phyloP scores from a whole-genome alignment of 2,888 invertebrate species.

The Diaphora mendica region DNA sequence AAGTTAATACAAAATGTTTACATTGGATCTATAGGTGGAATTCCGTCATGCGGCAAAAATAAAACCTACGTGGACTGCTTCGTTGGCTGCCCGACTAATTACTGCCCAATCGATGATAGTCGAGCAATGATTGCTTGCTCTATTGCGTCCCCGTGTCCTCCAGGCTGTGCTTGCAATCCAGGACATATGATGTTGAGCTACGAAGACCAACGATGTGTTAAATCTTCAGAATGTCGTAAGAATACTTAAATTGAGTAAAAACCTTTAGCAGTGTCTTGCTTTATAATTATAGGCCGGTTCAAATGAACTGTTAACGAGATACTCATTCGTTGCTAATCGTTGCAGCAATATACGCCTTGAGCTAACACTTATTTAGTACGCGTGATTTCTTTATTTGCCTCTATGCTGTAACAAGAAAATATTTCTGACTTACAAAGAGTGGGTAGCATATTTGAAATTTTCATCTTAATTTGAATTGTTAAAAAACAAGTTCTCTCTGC shows the following conservation, averaged over 20 bases:
- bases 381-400: too few species aligned
- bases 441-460: neutral
- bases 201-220: constrained; percentile 24
- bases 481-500: too few species aligned
- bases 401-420: neutral
- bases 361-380: neutral
- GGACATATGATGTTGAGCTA: constrained; percentile 6
- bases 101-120: constrained; percentile 41
- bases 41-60: neutral
- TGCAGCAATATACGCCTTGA: neutral
- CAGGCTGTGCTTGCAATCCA: constrained; percentile 24
- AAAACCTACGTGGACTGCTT: neutral
- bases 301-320: neutral
- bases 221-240: constrained; percentile 56
- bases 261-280: too few species aligned
- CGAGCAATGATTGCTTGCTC: constrained; percentile 25
- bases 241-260: constrained; percentile 15
- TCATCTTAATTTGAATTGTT: too few species aligned
- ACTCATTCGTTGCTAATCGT: too few species aligned
- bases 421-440: neutral
- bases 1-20: neutral
- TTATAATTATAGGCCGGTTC: neutral
- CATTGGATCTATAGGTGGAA: neutral
- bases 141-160: constrained; percentile 54
- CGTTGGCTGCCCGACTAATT: neutral